Percentiles rank a stretch among this genome's conserved stretches.
Conservation (phyloP, 2,888 invertebrate species). For the Bruchidius siliquastri region DNA sequence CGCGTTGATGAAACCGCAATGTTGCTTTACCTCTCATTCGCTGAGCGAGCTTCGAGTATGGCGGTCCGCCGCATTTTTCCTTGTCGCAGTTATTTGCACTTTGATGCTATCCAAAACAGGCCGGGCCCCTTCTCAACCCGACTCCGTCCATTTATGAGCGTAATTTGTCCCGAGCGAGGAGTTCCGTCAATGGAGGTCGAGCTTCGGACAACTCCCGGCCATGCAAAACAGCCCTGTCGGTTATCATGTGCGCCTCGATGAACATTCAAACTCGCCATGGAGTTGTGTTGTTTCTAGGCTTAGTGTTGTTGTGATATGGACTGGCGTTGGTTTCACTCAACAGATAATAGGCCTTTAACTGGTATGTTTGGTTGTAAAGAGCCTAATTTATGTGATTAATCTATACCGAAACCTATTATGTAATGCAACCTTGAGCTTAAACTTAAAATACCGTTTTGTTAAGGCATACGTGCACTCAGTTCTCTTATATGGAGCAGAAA, state of each 20-base stretch:
- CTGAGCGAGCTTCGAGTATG: not conserved
- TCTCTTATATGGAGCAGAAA: no score
- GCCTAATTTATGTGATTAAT: no score
- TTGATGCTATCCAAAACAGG: not conserved
- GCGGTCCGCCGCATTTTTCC: not conserved
- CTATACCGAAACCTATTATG: no score
- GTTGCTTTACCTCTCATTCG: not conserved
- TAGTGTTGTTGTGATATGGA: no score
- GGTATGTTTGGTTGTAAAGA: no score
- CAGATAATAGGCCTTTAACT: no score
- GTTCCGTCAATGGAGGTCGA: not conserved
- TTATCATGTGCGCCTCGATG: not conserved
- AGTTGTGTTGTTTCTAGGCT: not conserved
- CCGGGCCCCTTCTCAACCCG: not conserved
- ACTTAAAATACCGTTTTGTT: no score
- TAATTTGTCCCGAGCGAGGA: not conserved
- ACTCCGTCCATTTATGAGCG: not conserved
- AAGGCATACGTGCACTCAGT: no score
- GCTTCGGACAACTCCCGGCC: not conserved
- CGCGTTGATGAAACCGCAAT: not conserved
- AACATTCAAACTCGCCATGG: not conserved
- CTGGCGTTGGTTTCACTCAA: no score
- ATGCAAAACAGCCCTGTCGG: not conserved
- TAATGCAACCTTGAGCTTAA: no score
- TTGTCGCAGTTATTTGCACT: not conserved